Conservation (phyloP, 2,113 vertebrate species). For the Uria lomvia region DNA sequence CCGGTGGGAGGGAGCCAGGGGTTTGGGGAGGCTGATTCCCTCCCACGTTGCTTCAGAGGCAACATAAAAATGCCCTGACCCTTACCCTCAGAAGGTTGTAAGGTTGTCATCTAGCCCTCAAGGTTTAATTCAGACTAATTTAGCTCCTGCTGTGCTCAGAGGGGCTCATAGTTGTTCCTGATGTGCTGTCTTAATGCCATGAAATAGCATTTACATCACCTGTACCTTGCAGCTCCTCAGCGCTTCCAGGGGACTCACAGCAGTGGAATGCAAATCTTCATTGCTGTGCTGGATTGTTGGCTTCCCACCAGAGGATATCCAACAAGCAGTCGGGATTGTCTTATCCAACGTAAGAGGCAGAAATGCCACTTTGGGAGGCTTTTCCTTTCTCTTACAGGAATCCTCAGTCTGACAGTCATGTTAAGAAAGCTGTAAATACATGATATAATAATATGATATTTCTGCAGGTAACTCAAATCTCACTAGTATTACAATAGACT, state of each 20-base stretch:
- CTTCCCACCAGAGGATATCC: not conserved
- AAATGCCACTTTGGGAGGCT: not conserved
- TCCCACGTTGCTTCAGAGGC: not conserved
- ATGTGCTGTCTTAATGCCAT: not conserved
- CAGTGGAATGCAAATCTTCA: rapidly evolving
- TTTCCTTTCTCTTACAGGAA: not conserved
- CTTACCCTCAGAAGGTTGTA: not conserved
- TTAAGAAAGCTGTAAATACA: not conserved
- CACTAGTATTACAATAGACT: not conserved
- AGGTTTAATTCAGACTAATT: not conserved
- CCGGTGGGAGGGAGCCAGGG: not conserved
- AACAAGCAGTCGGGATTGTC: not conserved
- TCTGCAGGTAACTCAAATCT: not conserved
- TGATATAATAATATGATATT: not conserved
- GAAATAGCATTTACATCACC: not conserved
- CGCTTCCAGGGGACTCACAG: not conserved
- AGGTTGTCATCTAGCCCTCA: not conserved
- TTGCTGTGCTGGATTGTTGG: not conserved
- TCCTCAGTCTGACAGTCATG: not conserved
- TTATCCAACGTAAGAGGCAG: not conserved
- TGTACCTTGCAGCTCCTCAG: not conserved
- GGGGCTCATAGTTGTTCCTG: not conserved
- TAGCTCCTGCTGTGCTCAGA: not conserved
- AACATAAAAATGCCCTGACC: not conserved
- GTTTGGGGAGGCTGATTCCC: not conserved